Evolutionary conservation across 2,113 vertebrate species (phyloP).

Genomic region (Monopterus albus): DNA sequence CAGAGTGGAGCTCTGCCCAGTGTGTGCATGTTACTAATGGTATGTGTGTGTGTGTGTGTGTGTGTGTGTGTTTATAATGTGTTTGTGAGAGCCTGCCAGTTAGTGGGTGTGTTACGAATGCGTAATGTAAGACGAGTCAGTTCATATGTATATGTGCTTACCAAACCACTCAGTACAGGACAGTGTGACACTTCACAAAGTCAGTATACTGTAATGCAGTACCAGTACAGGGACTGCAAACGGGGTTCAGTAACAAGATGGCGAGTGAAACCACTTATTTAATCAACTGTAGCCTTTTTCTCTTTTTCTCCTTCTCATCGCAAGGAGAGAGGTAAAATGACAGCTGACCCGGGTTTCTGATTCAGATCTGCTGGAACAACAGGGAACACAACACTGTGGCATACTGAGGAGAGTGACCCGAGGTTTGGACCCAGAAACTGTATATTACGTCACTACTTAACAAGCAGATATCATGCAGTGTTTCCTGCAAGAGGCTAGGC

Average conservation of each 20-base stretch:
- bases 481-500: too few species aligned
- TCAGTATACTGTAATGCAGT: not conserved
- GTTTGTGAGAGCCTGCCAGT: slow-evolving; percentile 35
- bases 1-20: slow-evolving; percentile 45
- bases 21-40: slow-evolving; percentile 15
- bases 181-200: not conserved
- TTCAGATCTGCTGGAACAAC: too few species aligned
- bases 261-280: too few species aligned
- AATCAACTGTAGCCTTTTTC: too few species aligned
- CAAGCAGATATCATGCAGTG: too few species aligned
- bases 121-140: slow-evolving; percentile 60
- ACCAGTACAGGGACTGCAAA: not conserved
- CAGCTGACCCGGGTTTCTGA: too few species aligned
- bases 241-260: not conserved
- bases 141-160: slow-evolving; percentile 53
- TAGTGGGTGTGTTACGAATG: slow-evolving; percentile 60
- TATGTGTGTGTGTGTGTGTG: slow-evolving; percentile 8
- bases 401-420: too few species aligned
- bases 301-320: too few species aligned
- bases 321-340: too few species aligned
- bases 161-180: not conserved
- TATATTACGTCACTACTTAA: too few species aligned
- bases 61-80: slow-evolving; percentile 11
- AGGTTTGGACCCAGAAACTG: too few species aligned
- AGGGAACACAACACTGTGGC: too few species aligned